phyloP scores from a whole-genome alignment of 2,797 vertebrate species.

The Liparis tanakae region DNA sequence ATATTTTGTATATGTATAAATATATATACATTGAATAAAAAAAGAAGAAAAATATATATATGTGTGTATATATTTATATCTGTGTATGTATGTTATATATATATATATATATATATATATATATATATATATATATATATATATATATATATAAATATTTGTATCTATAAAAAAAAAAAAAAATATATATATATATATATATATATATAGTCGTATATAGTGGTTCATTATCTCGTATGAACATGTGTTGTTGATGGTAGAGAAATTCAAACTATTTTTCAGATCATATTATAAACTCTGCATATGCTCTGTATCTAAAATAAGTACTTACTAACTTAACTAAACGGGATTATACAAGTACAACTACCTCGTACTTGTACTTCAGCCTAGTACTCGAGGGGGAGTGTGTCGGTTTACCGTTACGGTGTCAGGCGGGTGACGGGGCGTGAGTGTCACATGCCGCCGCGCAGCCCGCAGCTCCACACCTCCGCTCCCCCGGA shows the following conservation, averaged over 20 bases:
- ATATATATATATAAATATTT: background rate
- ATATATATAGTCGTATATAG: background rate
- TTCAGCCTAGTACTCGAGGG: background rate
- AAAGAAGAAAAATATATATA: too few species aligned
- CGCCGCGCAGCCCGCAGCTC: constrained; percentile 30
- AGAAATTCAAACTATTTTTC: background rate
- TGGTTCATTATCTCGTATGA: background rate
- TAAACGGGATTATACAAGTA: background rate
- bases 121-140: background rate
- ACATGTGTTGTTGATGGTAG: background rate
- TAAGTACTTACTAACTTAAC: background rate
- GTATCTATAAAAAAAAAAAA: too few species aligned
- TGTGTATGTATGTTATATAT: too few species aligned
- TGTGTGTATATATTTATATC: too few species aligned
- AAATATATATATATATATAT: background rate
- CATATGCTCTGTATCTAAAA: background rate
- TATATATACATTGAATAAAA: too few species aligned
- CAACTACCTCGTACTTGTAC: background rate
- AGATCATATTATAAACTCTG: background rate
- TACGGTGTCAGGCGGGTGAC: constrained; percentile 53
- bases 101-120: too few species aligned
- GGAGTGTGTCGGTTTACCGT: constrained; percentile 11
- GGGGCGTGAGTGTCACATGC: constrained; percentile 76
- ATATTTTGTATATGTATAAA: too few species aligned
- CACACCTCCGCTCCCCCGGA: constrained; percentile 42